Evolutionary conservation across 2,113 vertebrate genomes (phyloP), one percentile per base, ranked within the genome.

Genomic region (Triplophysa tibetana): DNA sequence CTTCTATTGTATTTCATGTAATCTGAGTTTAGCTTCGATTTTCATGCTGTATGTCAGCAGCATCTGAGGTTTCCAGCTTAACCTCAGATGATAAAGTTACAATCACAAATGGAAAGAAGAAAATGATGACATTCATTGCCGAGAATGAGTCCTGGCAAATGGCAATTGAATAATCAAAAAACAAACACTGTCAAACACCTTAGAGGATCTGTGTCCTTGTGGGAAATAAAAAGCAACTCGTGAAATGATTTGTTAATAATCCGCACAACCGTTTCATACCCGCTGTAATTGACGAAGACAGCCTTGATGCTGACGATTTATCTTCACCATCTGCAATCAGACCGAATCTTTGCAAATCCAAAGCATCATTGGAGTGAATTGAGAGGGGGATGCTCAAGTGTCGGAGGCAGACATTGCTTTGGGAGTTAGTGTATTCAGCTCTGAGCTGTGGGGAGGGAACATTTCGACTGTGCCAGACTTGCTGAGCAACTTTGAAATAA

Each of bases 231-330:
- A 89, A 82, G 80, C 80, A 84, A 75, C 84, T 78, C 48, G 75
- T 85, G 82, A 88, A 90, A 92, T 87, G 85, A 86, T 86, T 89
- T 87, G 86, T 83, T 89, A 90, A 91, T 91, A 90, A 87, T 81
- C 79, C 10, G 23, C 8, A 66, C 72, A 86, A 87, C 84, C 82
- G 61, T 73, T 70, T 64, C 78, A 48, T 26, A 62, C 86, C 82
- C 79, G 78, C 63, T 84, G 82, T 87, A 89, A 91, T 90, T 90
- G 88, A 62, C 23, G 68, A 48, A 85, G 86, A 85, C 86, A 78
- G 80, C 80, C 78, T 86, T 86, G 87, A 91, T 86, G 78, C 87
- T 87, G 88, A 85, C 88, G 76, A 87, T 90, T 91, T 90, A 84
- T 87, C 85, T 83, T 61, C 86, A 85, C 86, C 85, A 89, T 90